These are phyloP conservation scores for Epizoanthus fatuus DNA, from an alignment of 92 coral and sea anemone genomes.

Conservation along the genomic window DNA sequence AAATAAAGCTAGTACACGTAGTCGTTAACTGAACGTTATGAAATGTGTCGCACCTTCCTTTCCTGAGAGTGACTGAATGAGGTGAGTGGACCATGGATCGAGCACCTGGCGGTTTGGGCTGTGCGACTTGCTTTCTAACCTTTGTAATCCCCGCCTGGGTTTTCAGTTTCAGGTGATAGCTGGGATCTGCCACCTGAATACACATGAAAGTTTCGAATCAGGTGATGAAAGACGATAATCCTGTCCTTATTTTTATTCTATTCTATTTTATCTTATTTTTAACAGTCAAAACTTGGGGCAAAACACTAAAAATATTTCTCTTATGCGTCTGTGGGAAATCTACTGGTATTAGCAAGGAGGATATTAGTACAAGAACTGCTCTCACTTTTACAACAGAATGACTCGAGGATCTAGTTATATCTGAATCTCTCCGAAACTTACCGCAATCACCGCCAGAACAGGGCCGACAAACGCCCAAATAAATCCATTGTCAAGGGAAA, in stretches of 20 bases:
- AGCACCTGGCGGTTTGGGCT: conserved; percentile 26
- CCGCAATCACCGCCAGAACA: conserved; percentile 86
- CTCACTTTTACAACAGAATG: too few species aligned
- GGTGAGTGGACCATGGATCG: conserved; percentile 39
- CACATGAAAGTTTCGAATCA: not conserved
- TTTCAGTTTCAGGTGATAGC: conserved; percentile 76
- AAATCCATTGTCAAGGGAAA: conserved; percentile 89
- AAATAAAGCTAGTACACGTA: too few species aligned
- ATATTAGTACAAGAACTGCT: too few species aligned
- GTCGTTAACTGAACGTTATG: too few species aligned
- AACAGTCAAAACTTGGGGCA: too few species aligned
- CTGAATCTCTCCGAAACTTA: conserved; percentile 56
- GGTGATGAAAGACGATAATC: not conserved
- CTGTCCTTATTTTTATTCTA: too few species aligned
- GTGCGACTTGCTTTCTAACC: conserved; percentile 64
- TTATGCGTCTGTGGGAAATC: too few species aligned
- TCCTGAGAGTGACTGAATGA: conserved; percentile 49
- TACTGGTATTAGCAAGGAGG: too few species aligned
- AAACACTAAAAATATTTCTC: too few species aligned
- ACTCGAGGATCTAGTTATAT: too few species aligned
- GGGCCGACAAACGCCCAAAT: conserved; percentile 99
- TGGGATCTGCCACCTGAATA: conserved; percentile 82
- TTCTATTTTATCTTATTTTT: too few species aligned
- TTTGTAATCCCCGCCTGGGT: conserved; percentile 70
- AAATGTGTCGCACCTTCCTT: conserved; percentile 49